These are phyloP conservation scores for Capra hircus DNA, from an alignment of 2,113 vertebrate species.

Conservation along the genomic window DNA sequence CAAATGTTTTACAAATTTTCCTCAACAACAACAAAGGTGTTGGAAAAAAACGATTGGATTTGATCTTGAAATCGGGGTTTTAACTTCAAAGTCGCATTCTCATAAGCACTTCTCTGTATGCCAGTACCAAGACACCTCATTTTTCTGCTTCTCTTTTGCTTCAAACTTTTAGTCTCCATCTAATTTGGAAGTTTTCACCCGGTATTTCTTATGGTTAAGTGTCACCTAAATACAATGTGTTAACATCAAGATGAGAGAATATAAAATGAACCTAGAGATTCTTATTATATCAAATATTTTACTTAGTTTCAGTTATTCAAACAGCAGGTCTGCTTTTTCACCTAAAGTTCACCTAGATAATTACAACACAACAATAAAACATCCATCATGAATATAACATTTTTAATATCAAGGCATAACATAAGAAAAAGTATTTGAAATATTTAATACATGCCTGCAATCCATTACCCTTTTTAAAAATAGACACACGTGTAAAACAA, in stretches of 20 bases:
- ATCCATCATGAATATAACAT: background rate
- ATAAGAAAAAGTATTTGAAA: background rate
- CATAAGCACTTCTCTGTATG: background rate
- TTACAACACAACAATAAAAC: background rate
- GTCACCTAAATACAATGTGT: background rate
- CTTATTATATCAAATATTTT: background rate
- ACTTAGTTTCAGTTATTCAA: background rate
- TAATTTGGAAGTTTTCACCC: background rate
- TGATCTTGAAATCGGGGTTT: background rate
- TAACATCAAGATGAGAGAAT: background rate
- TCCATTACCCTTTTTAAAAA: background rate
- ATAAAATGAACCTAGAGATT: background rate
- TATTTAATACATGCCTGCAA: background rate
- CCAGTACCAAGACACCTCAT: background rate
- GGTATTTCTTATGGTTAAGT: background rate
- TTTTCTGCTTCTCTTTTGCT: background rate
- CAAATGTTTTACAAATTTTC: background rate
- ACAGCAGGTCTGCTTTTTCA: background rate
- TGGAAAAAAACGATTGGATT: background rate
- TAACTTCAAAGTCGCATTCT: background rate
- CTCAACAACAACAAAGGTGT: background rate
- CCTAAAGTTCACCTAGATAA: background rate
- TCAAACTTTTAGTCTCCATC: background rate
- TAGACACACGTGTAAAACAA: background rate
- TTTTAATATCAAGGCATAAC: background rate